Conservation (phyloP, 2,113 vertebrate genomes). For the Dicerorhinus sumatrensis region DNA sequence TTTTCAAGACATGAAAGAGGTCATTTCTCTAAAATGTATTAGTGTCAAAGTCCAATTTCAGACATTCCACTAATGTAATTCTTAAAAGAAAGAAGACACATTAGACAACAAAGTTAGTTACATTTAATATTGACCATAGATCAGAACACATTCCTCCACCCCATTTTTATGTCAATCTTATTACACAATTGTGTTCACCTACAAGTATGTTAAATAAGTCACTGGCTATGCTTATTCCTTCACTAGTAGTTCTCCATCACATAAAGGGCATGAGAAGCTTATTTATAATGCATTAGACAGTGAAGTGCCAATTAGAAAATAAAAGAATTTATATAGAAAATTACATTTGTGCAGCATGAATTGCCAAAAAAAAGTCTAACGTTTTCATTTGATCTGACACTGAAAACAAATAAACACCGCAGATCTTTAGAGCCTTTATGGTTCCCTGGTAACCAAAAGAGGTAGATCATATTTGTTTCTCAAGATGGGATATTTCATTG, state of each 20-base stretch:
- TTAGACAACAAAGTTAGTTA: not conserved
- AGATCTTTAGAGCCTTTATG: conserved; percentile 43
- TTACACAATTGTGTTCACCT: not conserved
- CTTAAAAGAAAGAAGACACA: not conserved
- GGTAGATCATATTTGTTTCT: conserved; percentile 71
- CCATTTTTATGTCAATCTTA: conserved; percentile 44
- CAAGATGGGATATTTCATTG: conserved; percentile 71
- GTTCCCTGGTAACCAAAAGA: conserved; percentile 36
- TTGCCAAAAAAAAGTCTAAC: conserved; percentile 4
- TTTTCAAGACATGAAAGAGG: not conserved
- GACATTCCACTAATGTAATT: not conserved
- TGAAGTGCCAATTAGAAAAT: conserved; percentile 53
- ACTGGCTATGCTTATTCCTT: not conserved
- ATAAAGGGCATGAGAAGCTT: not conserved
- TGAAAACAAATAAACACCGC: conserved; percentile 68
- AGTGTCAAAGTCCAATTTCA: not conserved
- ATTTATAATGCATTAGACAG: not conserved
- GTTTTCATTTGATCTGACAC: conserved; percentile 54
- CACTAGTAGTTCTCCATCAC: not conserved
- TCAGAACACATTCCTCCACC: not conserved
- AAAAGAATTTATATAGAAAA: conserved; percentile 32
- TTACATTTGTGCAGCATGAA: not conserved
- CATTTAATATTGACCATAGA: not conserved
- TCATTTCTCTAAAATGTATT: not conserved
- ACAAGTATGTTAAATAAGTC: conserved; percentile 34